Evolutionary conservation across 1,140 invertebrate species (phyloP).

Genomic region (Pseudachorutes palmiensis): DNA sequence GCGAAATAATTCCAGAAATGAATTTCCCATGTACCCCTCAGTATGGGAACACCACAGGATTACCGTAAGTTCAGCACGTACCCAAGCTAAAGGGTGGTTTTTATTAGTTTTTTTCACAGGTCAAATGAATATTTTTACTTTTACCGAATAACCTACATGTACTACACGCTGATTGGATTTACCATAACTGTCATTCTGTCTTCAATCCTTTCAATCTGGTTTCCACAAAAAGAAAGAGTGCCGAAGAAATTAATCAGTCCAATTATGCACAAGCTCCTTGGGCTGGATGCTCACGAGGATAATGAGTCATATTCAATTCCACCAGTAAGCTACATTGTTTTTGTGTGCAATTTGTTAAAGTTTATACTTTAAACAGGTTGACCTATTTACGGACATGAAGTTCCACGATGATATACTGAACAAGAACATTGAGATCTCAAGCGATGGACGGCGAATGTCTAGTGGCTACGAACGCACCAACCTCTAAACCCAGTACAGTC

Average conservation of each 20-base stretch:
- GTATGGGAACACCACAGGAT: not conserved
- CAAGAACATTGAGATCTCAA: not conserved
- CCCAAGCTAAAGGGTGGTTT: not conserved
- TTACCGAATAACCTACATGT: slow-evolving; percentile 78
- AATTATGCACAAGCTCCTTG: not conserved
- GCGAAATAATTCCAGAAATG: not conserved
- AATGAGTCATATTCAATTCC: not conserved
- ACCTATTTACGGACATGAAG: not conserved
- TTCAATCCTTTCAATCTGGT: slow-evolving; percentile 48
- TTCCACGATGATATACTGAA: not conserved
- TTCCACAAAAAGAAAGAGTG: slow-evolving; percentile 21
- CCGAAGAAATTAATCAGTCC: not conserved
- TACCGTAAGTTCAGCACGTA: not conserved
- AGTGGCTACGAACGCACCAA: not conserved
- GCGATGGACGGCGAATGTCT: not conserved
- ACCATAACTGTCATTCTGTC: slow-evolving; percentile 57
- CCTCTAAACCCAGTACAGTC: not conserved
- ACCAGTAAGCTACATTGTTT: not conserved
- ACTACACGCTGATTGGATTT: slow-evolving; percentile 66
- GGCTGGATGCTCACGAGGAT: not conserved
- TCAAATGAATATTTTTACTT: slow-evolving; percentile 53
- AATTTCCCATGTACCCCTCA: not conserved
- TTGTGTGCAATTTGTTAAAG: not conserved
- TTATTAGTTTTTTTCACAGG: slow-evolving; percentile 6
- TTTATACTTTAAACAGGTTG: not conserved